These are phyloP conservation scores for Drosophila helvetica DNA, from an alignment of 2,888 invertebrate species.

Conservation along the genomic window DNA sequence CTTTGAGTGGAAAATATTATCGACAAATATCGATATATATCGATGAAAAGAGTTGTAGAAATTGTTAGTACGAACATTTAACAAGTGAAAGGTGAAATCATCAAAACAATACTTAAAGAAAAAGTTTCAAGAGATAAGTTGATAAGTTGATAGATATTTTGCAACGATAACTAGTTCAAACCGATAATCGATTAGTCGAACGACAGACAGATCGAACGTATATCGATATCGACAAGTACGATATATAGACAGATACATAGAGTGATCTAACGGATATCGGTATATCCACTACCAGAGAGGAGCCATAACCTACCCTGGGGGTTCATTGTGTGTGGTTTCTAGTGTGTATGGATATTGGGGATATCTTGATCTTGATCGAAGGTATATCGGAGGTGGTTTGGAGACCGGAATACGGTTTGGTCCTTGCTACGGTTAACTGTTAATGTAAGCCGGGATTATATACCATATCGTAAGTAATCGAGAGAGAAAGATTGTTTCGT, in stretches of 20 bases:
- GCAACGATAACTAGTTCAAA: background rate
- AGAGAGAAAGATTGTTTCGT: conserved; percentile 41
- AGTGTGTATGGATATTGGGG: background rate
- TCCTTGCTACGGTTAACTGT: conserved; percentile 81
- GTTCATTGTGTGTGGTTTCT: background rate
- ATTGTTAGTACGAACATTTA: conserved; percentile 64
- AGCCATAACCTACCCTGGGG: background rate
- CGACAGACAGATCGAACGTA: background rate
- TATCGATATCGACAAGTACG: background rate
- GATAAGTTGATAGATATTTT: background rate
- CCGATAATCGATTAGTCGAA: background rate
- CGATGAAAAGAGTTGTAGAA: conserved; percentile 57
- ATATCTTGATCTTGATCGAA: conserved; percentile 7
- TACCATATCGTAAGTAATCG: conserved; percentile 34
- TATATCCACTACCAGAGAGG: conserved; percentile 20
- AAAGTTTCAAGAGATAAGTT: background rate
- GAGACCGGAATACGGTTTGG: conserved; percentile 83
- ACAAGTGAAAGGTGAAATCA: conserved; percentile 19
- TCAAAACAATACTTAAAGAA: background rate
- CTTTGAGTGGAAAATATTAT: conserved; percentile 53
- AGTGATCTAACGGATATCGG: conserved; percentile 15
- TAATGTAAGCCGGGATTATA: conserved; percentile 75
- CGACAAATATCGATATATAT: conserved; percentile 23
- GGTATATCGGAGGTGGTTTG: conserved; percentile 23
- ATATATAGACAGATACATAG: background rate